Evolutionary conservation across 1,140 invertebrate genomes (phyloP).

Genomic region (Heliconius hewitsoni): DNA sequence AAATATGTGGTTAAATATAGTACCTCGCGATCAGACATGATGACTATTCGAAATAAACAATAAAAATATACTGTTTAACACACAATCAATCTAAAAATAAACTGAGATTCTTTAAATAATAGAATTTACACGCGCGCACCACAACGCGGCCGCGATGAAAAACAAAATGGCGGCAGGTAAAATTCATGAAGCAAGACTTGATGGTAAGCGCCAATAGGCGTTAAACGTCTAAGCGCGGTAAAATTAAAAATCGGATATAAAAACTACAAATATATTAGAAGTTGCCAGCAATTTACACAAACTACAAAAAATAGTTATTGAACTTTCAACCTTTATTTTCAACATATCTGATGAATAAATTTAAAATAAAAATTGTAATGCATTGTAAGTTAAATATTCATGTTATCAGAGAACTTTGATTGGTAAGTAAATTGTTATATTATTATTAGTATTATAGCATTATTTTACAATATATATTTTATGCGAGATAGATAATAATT

Average conservation of each 20-base stretch:
- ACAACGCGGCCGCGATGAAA: slow-evolving; percentile 59
- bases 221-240: slow-evolving; percentile 17
- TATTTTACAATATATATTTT: too few species aligned
- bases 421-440: too few species aligned
- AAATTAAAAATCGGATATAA: slow-evolving; percentile 12
- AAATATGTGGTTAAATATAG: slow-evolving; percentile 60
- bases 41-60: slow-evolving; percentile 52
- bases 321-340: too few species aligned
- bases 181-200: slow-evolving; percentile 34
- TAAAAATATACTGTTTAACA: slow-evolving; percentile 53
- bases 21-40: slow-evolving; percentile 81
- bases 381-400: too few species aligned
- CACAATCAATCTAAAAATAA: slow-evolving; percentile 67
- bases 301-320: background rate
- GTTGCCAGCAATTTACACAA: background rate
- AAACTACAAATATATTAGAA: background rate
- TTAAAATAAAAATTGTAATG: too few species aligned
- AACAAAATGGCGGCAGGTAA: slow-evolving; percentile 73
- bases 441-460: too few species aligned
- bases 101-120: slow-evolving; percentile 49
- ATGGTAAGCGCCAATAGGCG: slow-evolving; percentile 19
- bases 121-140: slow-evolving; percentile 54
- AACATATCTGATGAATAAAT: too few species aligned
- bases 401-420: too few species aligned
- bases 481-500: too few species aligned